phyloP scores from a whole-genome alignment of 2,888 invertebrate species.

The Linyphia triangularis region DNA sequence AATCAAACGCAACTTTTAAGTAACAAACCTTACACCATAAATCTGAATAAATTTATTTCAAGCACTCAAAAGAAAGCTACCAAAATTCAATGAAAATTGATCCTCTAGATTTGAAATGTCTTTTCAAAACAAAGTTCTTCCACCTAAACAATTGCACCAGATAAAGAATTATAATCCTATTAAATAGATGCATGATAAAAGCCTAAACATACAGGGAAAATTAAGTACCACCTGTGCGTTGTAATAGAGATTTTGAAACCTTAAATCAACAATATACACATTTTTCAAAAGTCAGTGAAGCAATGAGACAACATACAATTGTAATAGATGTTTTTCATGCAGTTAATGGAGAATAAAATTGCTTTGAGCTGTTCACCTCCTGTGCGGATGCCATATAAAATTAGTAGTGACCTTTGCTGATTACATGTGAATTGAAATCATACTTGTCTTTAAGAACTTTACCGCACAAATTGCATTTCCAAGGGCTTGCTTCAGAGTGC shows the following conservation, averaged over 20 bases:
- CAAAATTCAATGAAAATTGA: too few relatives aligned
- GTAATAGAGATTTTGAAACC: constrained; percentile 24
- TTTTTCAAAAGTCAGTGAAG: not conserved
- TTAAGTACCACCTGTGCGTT: constrained; percentile 31
- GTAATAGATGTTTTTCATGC: constrained; percentile 29
- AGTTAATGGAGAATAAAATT: constrained; percentile 7
- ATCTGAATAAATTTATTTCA: too few relatives aligned
- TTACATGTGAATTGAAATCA: constrained; percentile 96
- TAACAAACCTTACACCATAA: too few relatives aligned
- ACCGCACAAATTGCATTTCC: constrained; percentile 98
- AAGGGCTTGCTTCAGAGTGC: constrained; percentile 97
- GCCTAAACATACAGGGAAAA: not conserved
- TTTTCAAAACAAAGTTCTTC: too few relatives aligned
- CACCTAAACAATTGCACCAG: too few relatives aligned
- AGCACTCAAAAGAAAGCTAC: too few relatives aligned
- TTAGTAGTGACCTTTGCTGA: constrained; percentile 94
- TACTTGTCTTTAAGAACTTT: constrained; percentile 96
- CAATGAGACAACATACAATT: constrained; percentile 18
- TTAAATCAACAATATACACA: constrained; percentile 17
- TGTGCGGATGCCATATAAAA: not conserved
- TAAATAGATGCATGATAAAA: not conserved
- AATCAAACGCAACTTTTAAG: too few relatives aligned
- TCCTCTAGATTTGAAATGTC: too few relatives aligned
- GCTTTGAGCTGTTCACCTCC: constrained; percentile 21
- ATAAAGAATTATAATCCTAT: too few relatives aligned